Evolutionary conservation across 1,140 invertebrate species (phyloP).

Genomic region (Achroia grisella): DNA sequence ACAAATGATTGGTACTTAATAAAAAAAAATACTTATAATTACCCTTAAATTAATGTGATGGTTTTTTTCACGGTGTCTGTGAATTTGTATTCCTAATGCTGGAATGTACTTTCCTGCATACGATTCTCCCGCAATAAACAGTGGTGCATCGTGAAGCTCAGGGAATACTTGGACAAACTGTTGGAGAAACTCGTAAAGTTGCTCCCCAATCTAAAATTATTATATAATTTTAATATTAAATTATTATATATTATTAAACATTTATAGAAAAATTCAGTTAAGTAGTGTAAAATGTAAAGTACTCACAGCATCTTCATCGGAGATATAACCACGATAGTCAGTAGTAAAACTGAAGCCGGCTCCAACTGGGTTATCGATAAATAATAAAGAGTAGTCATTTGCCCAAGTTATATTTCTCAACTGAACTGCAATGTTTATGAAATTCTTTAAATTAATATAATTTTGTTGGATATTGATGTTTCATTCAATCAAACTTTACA

Average conservation of each 20-base stretch:
- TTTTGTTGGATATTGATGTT: neutral
- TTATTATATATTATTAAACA: too few relatives aligned
- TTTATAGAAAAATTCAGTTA: too few relatives aligned
- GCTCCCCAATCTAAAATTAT: slow-evolving; percentile 67
- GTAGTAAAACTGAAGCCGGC: slow-evolving; percentile 81
- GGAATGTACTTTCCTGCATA: slow-evolving; percentile 87
- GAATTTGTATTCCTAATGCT: slow-evolving; percentile 76
- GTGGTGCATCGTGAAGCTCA: slow-evolving; percentile 75
- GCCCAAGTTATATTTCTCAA: slow-evolving; percentile 77
- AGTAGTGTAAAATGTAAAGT: neutral
- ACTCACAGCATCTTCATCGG: slow-evolving; percentile 68
- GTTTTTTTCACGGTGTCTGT: slow-evolving; percentile 40
- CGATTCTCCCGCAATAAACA: slow-evolving; percentile 85
- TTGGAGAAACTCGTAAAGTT: slow-evolving; percentile 74
- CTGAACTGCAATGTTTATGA: neutral
- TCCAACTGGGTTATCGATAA: too few relatives aligned
- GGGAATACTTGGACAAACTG: slow-evolving; percentile 81
- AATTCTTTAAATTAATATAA: neutral
- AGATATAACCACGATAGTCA: slow-evolving; percentile 74
- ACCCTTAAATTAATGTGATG: slow-evolving; percentile 17
- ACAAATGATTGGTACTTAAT: too few relatives aligned
- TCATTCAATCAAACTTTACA: slow-evolving; percentile 1
- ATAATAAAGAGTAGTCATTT: slow-evolving; percentile 79
- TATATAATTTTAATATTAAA: neutral
- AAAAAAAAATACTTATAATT: too few relatives aligned